A percentile compares a stretch with the other conserved stretches of the same genome.
Evolutionary conservation across 2,797 vertebrate genomes (phyloP).

Genomic region (Phoxinus dragarum): DNA sequence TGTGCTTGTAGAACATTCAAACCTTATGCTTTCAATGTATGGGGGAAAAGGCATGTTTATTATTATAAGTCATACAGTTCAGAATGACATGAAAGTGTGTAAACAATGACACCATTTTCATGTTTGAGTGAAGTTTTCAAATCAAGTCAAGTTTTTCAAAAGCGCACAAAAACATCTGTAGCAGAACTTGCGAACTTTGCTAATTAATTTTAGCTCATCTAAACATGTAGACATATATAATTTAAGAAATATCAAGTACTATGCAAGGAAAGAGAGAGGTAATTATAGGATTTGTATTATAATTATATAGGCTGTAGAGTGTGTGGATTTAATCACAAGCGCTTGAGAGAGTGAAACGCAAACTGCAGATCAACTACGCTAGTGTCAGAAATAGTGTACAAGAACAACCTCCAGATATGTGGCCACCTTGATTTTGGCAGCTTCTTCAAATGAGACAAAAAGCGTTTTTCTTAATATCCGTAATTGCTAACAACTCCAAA

Average conservation of each 20-base stretch:
- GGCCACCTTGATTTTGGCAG: slow-evolving; percentile 36
- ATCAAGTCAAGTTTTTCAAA: not conserved
- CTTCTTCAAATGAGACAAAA: slow-evolving; percentile 43
- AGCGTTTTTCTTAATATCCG: slow-evolving; percentile 39
- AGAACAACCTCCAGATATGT: slow-evolving; percentile 13
- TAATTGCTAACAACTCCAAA: slow-evolving; percentile 47
- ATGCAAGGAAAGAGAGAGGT: not conserved
- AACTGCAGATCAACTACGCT: slow-evolving; percentile 5
- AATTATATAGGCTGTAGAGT: slow-evolving; percentile 26
- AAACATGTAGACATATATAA: slow-evolving; percentile 9
- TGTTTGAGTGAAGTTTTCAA: not conserved
- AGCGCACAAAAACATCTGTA: not conserved
- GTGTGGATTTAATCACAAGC: slow-evolving; percentile 3
- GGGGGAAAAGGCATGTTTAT: not conserved
- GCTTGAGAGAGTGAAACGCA: not conserved
- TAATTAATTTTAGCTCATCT: slow-evolving; percentile 18
- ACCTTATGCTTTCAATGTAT: not conserved
- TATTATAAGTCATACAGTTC: not conserved
- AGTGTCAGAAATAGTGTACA: slow-evolving; percentile 7
- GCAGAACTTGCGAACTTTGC: not conserved
- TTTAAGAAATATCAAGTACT: slow-evolving; percentile 18
- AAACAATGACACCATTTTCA: not conserved
- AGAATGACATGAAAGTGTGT: not conserved
- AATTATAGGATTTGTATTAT: slow-evolving; percentile 7
- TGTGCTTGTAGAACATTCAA: not conserved